Conservation (phyloP, 2,113 vertebrate species). For the Tyrannus savana region DNA sequence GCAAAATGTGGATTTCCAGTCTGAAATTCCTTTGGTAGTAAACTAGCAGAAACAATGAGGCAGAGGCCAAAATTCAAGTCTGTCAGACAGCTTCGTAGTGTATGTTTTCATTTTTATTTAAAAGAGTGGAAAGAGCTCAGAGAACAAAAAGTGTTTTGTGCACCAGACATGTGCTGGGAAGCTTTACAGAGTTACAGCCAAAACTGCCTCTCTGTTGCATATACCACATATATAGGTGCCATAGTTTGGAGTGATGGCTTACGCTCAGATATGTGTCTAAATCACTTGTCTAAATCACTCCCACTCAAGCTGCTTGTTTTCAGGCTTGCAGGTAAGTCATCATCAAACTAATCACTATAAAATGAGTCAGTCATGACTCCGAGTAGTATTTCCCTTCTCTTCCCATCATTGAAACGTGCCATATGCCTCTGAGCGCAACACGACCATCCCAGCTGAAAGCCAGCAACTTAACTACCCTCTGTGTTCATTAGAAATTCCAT, state of each 20-base stretch:
- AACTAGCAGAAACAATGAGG: background rate
- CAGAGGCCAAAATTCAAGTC: background rate
- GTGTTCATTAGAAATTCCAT: slow-evolving; percentile 45
- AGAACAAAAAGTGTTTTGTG: background rate
- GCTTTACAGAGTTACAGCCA: background rate
- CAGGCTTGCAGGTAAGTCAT: slow-evolving; percentile 12
- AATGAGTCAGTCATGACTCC: background rate
- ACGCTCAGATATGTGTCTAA: background rate
- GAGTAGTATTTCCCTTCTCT: background rate
- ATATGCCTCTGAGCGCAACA: slow-evolving; percentile 44
- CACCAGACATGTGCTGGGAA: background rate
- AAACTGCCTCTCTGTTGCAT: background rate
- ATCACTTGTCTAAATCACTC: background rate
- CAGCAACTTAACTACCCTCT: slow-evolving; percentile 12
- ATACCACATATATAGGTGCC: background rate
- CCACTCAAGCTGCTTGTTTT: background rate
- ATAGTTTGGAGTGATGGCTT: background rate
- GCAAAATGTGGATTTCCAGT: background rate
- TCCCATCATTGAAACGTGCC: background rate
- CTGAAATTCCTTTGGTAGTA: background rate
- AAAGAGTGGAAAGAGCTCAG: background rate
- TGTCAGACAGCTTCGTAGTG: background rate
- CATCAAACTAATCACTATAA: slow-evolving; percentile 38
- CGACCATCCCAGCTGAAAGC: background rate
- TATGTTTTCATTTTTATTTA: background rate